Conservation (phyloP, 2,113 vertebrate genomes). For the Perca flavescens region DNA sequence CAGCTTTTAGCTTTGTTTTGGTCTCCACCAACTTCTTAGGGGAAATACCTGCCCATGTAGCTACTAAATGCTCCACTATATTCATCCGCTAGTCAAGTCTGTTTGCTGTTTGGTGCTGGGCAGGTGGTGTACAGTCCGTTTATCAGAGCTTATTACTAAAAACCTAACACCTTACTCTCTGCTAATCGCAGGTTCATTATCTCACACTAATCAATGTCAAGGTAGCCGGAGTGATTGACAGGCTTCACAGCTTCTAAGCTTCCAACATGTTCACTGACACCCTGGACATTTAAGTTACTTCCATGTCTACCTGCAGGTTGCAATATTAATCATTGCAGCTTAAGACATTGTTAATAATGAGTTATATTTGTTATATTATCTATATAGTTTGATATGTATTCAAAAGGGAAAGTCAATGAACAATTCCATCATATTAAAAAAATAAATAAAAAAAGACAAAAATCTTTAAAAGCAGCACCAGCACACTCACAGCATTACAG, state of each 20-base stretch:
- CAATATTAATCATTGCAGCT: background rate
- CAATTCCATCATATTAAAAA: background rate
- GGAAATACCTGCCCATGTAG: background rate
- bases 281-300: no score
- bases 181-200: no score
- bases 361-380: background rate
- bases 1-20: background rate
- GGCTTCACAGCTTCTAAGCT: no score
- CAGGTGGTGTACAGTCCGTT: background rate
- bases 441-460: background rate
- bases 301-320: background rate
- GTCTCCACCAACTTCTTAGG: background rate
- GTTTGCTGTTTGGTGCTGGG: background rate
- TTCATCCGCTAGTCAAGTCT: background rate
- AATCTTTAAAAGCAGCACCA: background rate
- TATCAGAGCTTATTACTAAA: background rate
- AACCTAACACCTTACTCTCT: background rate
- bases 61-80: background rate
- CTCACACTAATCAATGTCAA: no score
- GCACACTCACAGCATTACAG: constrained; percentile 37
- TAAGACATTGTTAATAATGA: background rate
- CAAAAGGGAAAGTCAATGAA: background rate
- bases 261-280: background rate
- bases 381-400: background rate
- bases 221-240: no score